Base-by-base conservation (phyloP, 2,113 vertebrate genomes). In the Puma concolor region DNA sequence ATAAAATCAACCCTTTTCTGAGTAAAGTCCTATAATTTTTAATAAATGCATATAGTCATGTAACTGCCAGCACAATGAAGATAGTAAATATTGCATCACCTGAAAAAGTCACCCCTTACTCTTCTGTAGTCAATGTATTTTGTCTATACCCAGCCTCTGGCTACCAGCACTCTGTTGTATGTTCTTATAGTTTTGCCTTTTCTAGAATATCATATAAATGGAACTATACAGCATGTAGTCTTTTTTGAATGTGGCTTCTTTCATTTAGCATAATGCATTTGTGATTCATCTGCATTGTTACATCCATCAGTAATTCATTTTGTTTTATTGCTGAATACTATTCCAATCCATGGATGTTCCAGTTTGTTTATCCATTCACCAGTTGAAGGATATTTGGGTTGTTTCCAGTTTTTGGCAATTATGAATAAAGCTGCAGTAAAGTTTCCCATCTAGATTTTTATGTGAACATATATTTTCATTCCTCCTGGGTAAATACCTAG, bases 401-500 rank as follows among this genome's bases (percentile, higher is more conserved):
- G 19, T 95, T 94, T 95, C 92, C 67, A 96, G 41, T 83, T 96
- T 95, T 1, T 2, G 76, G 19, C 72, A 85, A 96, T 94, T 96
- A 92, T 91, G 89, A 96, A 85, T 95, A 96, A 97, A 95, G 31
- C 54, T 89, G 82, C 67, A 95, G 50, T 96, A 95, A 96, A 93
- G 41, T 88, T 96, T 95, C 87, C 64, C 89, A 84, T 93, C 79
- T 63, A 85, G 31, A 91, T 74, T 96, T 98, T 89, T 96, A 90
- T 95, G 80, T 83, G 92, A 93, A 74, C 41, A 57, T 93, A 54
- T 96, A 97, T 98, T 98, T 97, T 96, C 79, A 92, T 91, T 96
- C 94, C 84, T 97, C 79, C 94, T 74, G 87, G 60, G 92, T 97
- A 98, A 95, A 91, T 93, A 91, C 36, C 67, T 89, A 74, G n/a